Evolutionary conservation across 37 sponge, comb jelly and placozoan species (phyloP).

Genomic region (Theonella swinhoei): DNA sequence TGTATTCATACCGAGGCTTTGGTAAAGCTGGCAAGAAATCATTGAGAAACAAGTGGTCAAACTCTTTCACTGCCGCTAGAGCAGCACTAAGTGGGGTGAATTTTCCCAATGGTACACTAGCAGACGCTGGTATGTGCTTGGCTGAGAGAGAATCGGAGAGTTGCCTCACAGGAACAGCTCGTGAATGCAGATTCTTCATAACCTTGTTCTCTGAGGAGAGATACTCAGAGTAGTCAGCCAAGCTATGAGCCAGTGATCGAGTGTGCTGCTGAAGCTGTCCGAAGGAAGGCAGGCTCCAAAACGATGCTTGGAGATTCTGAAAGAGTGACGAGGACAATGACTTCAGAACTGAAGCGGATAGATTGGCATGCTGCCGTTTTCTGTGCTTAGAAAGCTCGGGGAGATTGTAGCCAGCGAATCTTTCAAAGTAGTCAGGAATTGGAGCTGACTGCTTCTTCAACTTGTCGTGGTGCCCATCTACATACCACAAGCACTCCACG

Average conservation of each 20-base stretch:
- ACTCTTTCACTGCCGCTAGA: neutral
- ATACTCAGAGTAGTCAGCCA: conserved; percentile 32
- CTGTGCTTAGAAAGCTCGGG: conserved; percentile 39
- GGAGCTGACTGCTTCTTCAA: conserved; percentile 17
- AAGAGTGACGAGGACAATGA: conserved; percentile 19
- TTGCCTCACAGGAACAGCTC: conserved; percentile 2
- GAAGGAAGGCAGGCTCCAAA: conserved; percentile 6
- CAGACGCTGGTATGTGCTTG: neutral
- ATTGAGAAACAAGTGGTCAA: conserved; percentile 11
- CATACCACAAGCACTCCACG: conserved; percentile 33
- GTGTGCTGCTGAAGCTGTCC: conserved; percentile 2
- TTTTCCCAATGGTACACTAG: neutral
- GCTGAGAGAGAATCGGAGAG: neutral
- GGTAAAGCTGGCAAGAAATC: conserved; percentile 2
- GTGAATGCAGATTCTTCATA: conserved; percentile 15
- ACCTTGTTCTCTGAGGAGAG: conserved; percentile 18
- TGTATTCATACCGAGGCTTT: conserved; percentile 19
- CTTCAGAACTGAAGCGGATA: conserved; percentile 2
- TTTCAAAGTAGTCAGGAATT: conserved; percentile 20
- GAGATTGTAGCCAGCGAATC: conserved; percentile 25
- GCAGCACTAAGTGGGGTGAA: neutral
- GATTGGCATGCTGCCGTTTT: conserved; percentile 3
- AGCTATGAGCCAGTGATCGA: neutral
- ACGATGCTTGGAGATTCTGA: conserved; percentile 3
- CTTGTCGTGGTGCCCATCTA: conserved; percentile 44